Evolutionary conservation across 2,113 vertebrate species (phyloP), one percentile per base, ranked within the genome.

Genomic region (Jaculus jaculus): DNA sequence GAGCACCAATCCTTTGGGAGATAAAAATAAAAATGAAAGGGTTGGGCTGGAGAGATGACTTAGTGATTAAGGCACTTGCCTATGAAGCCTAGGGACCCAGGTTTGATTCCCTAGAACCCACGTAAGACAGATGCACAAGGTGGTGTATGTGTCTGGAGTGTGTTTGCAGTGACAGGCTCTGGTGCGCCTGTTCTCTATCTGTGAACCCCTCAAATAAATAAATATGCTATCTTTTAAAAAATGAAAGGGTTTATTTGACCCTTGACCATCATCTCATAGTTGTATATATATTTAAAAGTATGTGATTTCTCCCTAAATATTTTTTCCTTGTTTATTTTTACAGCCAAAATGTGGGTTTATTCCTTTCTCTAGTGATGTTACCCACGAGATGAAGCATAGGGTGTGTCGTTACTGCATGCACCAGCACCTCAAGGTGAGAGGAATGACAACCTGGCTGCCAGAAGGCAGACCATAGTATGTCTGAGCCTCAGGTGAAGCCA

Each of bases 371-470:
- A 98, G 98, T 95, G 98, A 99, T 3, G 98, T 99, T 89, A 99
- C 98, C 7, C 99, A 99, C 92, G 99, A 99, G 95, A 97, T 99
- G 95, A 99, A 99, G 97, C 98, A 98, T 93, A 99, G 98, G 96
- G 98, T 99, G 96, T 99, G 99, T 95, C 99, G 99, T 42, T 99
- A 99, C 97, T 99, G 99, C 96, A 99, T 99, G 99, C 99, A 99
- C 96, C 99, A 99, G 95, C 99, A 99, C 97, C 98, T 99, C 78
- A 99, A 99, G 99, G 99, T 99, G 97, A 96, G 96, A 23, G 10
- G 39, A 4, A 11, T 23, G 9, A 6, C 1, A 37, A 26, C 15
- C 4, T 13, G 60, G 15, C 21, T 16, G 32, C 4, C 5, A 23
- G 60, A 65, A 37, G 54, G 69, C 54, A 23, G 26, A 2, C 1